phyloP scores from a whole-genome alignment of 2,797 vertebrate species.

The Helicolenus hilgendorfi region DNA sequence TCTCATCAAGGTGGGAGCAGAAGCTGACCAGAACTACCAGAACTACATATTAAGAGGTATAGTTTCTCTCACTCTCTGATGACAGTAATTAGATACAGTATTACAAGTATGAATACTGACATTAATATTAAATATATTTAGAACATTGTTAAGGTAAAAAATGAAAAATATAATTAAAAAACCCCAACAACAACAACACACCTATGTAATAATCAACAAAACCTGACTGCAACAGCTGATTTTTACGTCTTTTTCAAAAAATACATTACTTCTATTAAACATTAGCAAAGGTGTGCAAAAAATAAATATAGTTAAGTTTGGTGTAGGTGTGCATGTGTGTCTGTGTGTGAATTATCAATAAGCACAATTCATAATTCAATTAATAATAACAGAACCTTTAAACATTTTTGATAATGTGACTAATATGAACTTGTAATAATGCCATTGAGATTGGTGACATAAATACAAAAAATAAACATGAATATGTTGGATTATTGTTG shows the following conservation, averaged over 20 bases:
- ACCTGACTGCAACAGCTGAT: not conserved
- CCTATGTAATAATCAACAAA: not conserved
- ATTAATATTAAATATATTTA: not conserved
- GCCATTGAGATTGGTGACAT: not conserved
- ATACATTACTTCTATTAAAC: not conserved
- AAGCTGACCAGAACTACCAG: slow-evolving; percentile 98
- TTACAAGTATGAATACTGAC: not conserved
- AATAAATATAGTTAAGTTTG: not conserved
- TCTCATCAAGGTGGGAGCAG: slow-evolving; percentile 97
- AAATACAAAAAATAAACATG: not conserved
- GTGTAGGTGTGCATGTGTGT: not conserved
- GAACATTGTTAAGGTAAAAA: not conserved
- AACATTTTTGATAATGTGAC: not conserved
- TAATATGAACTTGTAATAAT: not conserved
- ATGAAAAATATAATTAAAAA: not conserved
- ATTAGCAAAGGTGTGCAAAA: not conserved
- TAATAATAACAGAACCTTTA: not conserved
- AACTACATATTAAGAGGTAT: slow-evolving; percentile 98
- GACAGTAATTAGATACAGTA: not conserved
- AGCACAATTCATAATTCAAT: not conserved
- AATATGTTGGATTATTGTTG: not conserved
- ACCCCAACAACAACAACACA: not conserved
- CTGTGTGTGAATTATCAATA: not conserved
- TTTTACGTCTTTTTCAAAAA: not conserved
- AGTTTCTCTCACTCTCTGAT: not conserved